These are phyloP conservation scores for Hetaerina titia DNA, from an alignment of 2,888 invertebrate genomes.

Conservation along the genomic window DNA sequence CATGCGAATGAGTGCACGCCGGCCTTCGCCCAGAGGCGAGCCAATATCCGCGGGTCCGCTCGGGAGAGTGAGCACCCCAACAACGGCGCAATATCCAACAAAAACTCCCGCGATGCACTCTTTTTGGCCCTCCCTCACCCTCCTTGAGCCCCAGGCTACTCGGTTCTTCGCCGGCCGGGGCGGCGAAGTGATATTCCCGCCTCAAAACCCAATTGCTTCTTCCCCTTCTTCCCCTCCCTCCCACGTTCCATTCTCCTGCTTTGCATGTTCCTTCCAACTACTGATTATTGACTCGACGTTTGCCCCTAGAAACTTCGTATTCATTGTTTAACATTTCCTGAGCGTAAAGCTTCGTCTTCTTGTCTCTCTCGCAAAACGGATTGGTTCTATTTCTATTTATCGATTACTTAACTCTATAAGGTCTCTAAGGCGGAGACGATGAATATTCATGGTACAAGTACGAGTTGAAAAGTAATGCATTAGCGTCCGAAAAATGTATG, in stretches of 20 bases:
- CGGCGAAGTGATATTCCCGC: neutral
- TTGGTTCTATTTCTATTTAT: neutral
- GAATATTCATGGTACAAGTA: no score
- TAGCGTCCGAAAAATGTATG: no score
- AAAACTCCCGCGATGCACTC: neutral
- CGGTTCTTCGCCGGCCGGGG: neutral
- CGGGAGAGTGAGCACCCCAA: neutral
- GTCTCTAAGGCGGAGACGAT: no score
- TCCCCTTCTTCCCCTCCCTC: neutral
- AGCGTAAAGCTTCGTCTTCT: neutral
- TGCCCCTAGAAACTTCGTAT: neutral
- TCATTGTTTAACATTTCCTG: neutral
- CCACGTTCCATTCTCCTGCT: neutral
- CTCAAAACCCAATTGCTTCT: neutral
- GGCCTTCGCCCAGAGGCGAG: neutral
- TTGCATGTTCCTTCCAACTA: neutral
- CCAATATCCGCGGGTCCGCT: neutral
- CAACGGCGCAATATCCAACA: constrained; percentile 20
- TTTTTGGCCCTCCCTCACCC: neutral
- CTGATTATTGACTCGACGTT: neutral
- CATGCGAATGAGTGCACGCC: neutral
- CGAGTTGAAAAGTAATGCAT: no score
- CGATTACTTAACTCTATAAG: no score
- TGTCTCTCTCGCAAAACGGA: neutral
- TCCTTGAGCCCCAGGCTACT: neutral